These are phyloP conservation scores for Trichacis sp. DNA, from an alignment of 2,888 invertebrate genomes.

Conservation along the genomic window DNA sequence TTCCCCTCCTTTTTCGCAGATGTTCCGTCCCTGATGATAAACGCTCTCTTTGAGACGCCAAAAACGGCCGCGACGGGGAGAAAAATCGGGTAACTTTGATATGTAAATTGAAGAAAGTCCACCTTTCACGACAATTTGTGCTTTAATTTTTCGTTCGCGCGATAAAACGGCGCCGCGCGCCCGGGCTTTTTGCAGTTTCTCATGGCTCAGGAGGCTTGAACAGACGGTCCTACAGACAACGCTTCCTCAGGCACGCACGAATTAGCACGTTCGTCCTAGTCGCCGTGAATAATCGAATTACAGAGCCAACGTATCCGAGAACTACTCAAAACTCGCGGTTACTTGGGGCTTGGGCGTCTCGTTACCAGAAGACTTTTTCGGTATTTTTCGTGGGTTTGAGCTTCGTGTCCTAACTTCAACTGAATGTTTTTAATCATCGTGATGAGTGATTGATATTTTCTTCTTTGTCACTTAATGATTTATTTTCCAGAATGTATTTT, in stretches of 20 bases:
- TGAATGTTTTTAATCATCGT: no score
- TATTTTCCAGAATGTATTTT: no score
- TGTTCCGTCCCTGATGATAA: background rate
- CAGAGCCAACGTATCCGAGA: conserved; percentile 26
- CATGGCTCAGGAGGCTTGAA: conserved; percentile 60
- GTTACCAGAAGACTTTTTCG: no score
- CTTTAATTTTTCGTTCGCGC: conserved; percentile 28
- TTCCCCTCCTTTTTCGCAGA: background rate
- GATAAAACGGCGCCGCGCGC: conserved; percentile 56
- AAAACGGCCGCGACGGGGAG: background rate
- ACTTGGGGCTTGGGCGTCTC: no score
- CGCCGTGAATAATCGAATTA: conserved; percentile 33
- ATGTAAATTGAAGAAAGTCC: conserved; percentile 22
- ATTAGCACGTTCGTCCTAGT: conserved; percentile 50
- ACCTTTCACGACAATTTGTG: conserved; percentile 23
- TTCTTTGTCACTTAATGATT: no score
- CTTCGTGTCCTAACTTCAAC: no score
- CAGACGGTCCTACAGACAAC: conserved; percentile 42
- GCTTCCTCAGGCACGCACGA: conserved; percentile 55
- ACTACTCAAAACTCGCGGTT: conserved; percentile 18
- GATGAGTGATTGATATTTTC: no score
- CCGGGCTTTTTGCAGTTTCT: conserved; percentile 62
- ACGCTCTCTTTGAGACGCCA: conserved; percentile 2
- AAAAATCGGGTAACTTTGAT: conserved; percentile 13
- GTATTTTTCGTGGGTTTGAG: no score